Evolutionary conservation across 2,888 invertebrate species (phyloP).

Genomic region (Brachypterus glaber): DNA sequence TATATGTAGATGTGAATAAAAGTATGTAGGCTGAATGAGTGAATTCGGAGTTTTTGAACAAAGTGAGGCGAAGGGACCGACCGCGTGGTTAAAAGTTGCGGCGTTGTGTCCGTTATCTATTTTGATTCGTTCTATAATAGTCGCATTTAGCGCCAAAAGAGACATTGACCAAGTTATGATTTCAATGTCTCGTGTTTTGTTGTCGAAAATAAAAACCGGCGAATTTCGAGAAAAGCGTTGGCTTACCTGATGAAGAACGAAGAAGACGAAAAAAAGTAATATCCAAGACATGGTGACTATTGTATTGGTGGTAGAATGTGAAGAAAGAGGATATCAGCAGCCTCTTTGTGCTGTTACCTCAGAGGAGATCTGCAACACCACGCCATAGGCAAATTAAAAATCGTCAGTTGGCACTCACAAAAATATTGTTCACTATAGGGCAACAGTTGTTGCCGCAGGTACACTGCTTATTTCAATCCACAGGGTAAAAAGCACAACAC

Average conservation of each 20-base stretch:
- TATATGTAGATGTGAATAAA: no score
- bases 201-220: no score
- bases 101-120: no score
- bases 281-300: constrained; percentile 39
- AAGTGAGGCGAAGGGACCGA: no score
- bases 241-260: constrained; percentile 39
- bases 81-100: no score
- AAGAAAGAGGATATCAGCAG: constrained; percentile 33
- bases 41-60: no score
- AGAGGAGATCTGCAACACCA: constrained; percentile 39
- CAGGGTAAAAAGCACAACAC: constrained; percentile 7
- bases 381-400: constrained; percentile 38
- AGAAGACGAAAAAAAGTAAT: constrained; percentile 32
- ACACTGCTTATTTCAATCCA: no score
- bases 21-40: no score
- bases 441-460: constrained; percentile 19
- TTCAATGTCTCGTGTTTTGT: constrained; percentile 34
- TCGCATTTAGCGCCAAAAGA: no score
- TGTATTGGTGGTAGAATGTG: constrained; percentile 18
- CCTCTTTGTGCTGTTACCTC: constrained; percentile 40
- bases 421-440: constrained; percentile 10
- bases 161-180: constrained; percentile 35
- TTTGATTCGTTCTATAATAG: no score
- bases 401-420: constrained; percentile 9
- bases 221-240: no score